Evolutionary conservation across 1,140 invertebrate genomes (phyloP), one percentile per base, ranked within the genome.

Genomic region (Diorhabda sublineata): DNA sequence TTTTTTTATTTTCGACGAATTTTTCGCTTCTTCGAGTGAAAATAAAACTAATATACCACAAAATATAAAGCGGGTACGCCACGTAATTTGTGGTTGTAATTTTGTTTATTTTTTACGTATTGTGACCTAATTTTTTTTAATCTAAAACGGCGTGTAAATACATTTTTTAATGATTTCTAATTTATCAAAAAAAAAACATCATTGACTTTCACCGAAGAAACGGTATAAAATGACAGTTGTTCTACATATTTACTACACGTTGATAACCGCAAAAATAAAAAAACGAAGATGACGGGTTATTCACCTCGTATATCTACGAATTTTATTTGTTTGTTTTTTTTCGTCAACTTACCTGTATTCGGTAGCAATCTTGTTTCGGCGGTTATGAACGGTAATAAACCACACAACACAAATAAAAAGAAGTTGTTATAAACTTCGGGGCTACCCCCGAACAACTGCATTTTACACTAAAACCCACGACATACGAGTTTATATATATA

Each of bases 391-490:
- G 67, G 64, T 43, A 71, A 64, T 66, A 66, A 71, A 56, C 62
- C 68, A 45, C 70, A 68, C 60, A 71, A 60, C 52, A 68, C 66
- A 57, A 71, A 26, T 60, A 59, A 52, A 41, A 61, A 64, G 11
- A 71, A 61, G 70, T 68, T 65, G 66, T 71, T 68, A 44, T 68
- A 68, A 61, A 64, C 58, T 47, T n/a, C 62, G 43, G 69, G 57
- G 66, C 65, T 68, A 58, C 70, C 61, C 64, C 69, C 69, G 52
- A 70, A 67, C 64, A 61, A 70, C 69, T 45, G 62, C 70, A 68
- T 71, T 64, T 64, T 68, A 45, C 63, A 67, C 57, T 44, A 67
- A 64, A 52, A 64, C 69, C 64, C 66, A 64, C 59, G 58, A 60
- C 61, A 71, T 67, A n/a, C 69, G 62, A 71, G 47, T 52, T 8